These are phyloP conservation scores for Gadopsis bispinosus DNA, from an alignment of 2,797 vertebrate species.

Conservation along the genomic window DNA sequence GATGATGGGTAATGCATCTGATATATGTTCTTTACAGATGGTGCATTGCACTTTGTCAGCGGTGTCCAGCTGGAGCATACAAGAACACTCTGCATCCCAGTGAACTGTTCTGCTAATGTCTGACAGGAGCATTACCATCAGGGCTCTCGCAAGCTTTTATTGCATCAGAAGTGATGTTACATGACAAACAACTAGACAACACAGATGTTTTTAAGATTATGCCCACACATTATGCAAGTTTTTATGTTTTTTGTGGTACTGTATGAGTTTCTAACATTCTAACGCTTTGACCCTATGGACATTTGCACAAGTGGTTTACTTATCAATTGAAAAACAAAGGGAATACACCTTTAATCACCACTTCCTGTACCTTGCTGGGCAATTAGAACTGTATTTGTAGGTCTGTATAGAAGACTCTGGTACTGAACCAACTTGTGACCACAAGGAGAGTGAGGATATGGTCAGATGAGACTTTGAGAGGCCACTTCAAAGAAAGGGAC, in stretches of 20 bases:
- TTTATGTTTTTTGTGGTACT: background rate
- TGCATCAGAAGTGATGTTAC: constrained; percentile 36
- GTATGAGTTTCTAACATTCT: background rate
- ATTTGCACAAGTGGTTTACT: constrained; percentile 1
- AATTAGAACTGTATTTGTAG: constrained; percentile 7
- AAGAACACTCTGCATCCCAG: constrained; percentile 42
- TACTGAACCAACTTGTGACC: constrained; percentile 21
- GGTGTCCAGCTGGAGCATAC: constrained; percentile 70
- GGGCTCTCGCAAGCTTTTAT: constrained; percentile 48
- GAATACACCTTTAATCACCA: background rate
- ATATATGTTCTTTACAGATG: constrained; percentile 75
- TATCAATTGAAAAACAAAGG: background rate
- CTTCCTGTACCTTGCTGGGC: background rate
- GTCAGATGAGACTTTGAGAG: constrained; percentile 37
- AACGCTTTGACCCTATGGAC: background rate
- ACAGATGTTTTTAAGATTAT: constrained; percentile 24
- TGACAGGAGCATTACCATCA: constrained; percentile 53
- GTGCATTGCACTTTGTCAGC: constrained; percentile 68
- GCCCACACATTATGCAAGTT: constrained; percentile 31
- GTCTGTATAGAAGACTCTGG: background rate
- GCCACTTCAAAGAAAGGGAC: constrained; percentile 25
- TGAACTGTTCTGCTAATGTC: constrained; percentile 58
- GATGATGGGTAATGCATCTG: constrained; percentile 63
- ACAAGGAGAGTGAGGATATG: constrained; percentile 15
- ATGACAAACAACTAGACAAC: constrained; percentile 27